These are phyloP conservation scores for Chrysomallon squamiferum DNA, from an alignment of 1,140 invertebrate genomes.

Conservation along the genomic window DNA sequence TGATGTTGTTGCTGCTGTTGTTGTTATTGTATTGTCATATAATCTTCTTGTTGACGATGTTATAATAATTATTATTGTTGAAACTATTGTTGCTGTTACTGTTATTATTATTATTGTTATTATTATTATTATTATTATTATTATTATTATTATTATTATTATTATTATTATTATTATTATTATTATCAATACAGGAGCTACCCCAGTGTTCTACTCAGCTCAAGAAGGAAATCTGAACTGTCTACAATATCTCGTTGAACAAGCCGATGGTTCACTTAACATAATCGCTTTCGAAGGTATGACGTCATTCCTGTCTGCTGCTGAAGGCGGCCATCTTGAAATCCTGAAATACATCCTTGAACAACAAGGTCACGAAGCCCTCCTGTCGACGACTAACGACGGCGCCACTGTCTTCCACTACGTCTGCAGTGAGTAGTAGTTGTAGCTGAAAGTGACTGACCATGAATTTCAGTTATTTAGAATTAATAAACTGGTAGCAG, in stretches of 20 bases:
- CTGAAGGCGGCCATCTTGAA: conserved; percentile 79
- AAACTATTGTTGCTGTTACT: too few relatives aligned
- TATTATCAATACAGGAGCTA: conserved; percentile 49
- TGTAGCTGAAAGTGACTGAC: too few relatives aligned
- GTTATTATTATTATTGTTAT: too few relatives aligned
- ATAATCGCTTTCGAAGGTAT: conserved; percentile 81
- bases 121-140: too few relatives aligned
- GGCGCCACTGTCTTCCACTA: conserved; percentile 73
- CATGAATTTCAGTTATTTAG: background rate
- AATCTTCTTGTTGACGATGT: too few relatives aligned
- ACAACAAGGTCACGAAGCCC: conserved; percentile 17
- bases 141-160: too few relatives aligned
- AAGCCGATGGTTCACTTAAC: conserved; percentile 78
- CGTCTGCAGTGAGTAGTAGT: conserved; percentile 66
- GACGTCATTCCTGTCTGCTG: conserved; percentile 83
- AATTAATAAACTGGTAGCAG: background rate
- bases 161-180: too few relatives aligned
- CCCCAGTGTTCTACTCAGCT: conserved; percentile 83
- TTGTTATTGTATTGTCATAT: too few relatives aligned
- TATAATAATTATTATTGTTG: too few relatives aligned
- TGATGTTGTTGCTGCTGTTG: too few relatives aligned
- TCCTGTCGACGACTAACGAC: conserved; percentile 67
- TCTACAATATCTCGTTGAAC: conserved; percentile 80
- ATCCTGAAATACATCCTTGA: conserved; percentile 22
- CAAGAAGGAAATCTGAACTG: conserved; percentile 85